A percentile compares a stretch with the other conserved stretches of the same genome.
These are phyloP conservation scores for Podiceps cristatus DNA, from an alignment of 2,113 vertebrate genomes.

Conservation along the genomic window DNA sequence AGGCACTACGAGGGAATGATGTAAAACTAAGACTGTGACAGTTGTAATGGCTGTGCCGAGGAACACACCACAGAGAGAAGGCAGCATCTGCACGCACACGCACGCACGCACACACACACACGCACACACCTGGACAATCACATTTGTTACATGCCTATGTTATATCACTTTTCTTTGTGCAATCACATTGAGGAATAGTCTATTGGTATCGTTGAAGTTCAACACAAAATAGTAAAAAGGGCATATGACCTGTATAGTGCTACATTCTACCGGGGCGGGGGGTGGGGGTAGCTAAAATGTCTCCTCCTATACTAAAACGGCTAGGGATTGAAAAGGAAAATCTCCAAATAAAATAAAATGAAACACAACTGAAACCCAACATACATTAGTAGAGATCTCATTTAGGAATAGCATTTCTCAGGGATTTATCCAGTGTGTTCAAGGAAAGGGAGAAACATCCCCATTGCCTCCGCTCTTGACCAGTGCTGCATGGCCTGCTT, in stretches of 20 bases:
- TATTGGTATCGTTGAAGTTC: constrained; percentile 87
- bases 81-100: constrained; percentile 76
- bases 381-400: constrained; percentile 60
- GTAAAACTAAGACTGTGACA: constrained; percentile 86
- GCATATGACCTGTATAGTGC: constrained; percentile 79
- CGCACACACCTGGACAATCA: constrained; percentile 82
- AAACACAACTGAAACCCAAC: constrained; percentile 52
- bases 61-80: constrained; percentile 83
- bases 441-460: constrained; percentile 25
- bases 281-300: constrained; percentile 79
- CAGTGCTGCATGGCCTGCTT: neutral
- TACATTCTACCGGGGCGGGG: constrained; percentile 88
- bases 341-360: constrained; percentile 11
- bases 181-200: constrained; percentile 89
- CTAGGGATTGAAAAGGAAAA: constrained; percentile 43
- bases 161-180: constrained; percentile 90
- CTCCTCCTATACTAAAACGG: constrained; percentile 60
- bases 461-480: neutral
- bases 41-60: constrained; percentile 78
- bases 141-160: constrained; percentile 90
- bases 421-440: constrained; percentile 79
- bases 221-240: constrained; percentile 80
- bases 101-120: constrained; percentile 7
- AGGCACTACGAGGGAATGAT: constrained; percentile 98
- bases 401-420: constrained; percentile 70